Evolutionary conservation across 2,888 invertebrate species (phyloP).

Genomic region (Bellardia pandia): DNA sequence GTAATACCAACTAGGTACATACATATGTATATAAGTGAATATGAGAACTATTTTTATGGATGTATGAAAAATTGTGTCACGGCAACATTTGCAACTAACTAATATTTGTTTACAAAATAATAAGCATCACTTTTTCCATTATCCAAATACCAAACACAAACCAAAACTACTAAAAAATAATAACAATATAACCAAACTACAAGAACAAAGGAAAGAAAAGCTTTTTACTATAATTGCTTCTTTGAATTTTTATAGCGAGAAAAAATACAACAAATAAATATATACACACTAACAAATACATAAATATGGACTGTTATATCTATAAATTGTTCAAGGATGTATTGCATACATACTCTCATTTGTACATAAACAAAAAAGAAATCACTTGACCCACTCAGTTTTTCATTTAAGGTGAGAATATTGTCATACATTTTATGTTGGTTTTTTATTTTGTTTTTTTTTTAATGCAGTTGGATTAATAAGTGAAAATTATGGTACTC

Average conservation of each 20-base stretch:
- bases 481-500: slow-evolving; percentile 75
- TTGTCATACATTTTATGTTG: slow-evolving; percentile 50
- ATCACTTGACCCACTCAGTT: slow-evolving; percentile 70
- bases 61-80: slow-evolving; percentile 34
- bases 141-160: not conserved
- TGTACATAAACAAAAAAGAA: slow-evolving; percentile 31
- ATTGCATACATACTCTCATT: not conserved
- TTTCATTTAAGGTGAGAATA: slow-evolving; percentile 64
- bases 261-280: not conserved
- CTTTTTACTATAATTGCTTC: slow-evolving; percentile 60
- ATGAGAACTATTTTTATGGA: not conserved
- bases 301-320: slow-evolving; percentile 21
- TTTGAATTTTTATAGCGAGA: slow-evolving; percentile 28
- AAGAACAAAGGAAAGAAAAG: slow-evolving; percentile 38
- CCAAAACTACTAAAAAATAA: not conserved
- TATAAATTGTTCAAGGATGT: slow-evolving; percentile 1
- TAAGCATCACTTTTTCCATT: slow-evolving; percentile 6
- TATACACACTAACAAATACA: slow-evolving; percentile 24
- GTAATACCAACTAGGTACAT: not conserved
- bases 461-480: slow-evolving; percentile 73
- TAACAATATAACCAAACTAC: slow-evolving; percentile 1
- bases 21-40: not conserved
- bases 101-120: slow-evolving; percentile 33
- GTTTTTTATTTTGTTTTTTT: slow-evolving; percentile 44
- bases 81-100: slow-evolving; percentile 1